Conservation (phyloP, 1,140 invertebrate species). For the Aphelinus certus region DNA sequence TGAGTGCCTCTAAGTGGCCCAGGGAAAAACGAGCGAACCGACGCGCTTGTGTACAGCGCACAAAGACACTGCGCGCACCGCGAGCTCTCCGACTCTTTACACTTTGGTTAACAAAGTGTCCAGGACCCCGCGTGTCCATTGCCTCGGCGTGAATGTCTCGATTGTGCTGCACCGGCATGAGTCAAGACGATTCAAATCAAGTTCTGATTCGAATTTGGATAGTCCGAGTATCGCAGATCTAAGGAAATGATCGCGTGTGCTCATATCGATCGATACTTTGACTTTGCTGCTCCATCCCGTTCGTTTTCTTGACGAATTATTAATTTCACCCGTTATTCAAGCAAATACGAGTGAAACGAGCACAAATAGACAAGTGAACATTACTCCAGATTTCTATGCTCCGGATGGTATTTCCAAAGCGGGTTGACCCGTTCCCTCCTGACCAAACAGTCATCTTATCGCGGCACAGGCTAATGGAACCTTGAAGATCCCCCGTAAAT, state of each 20-base stretch:
- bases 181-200: too few relatives aligned
- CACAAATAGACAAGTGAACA: neutral
- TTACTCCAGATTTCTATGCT: slow-evolving; percentile 24
- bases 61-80: neutral
- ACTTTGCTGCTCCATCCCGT: too few relatives aligned
- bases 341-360: neutral
- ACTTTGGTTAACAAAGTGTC: slow-evolving; percentile 24
- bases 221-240: too few relatives aligned
- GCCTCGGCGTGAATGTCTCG: neutral
- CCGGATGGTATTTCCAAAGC: slow-evolving; percentile 14
- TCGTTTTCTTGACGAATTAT: too few relatives aligned
- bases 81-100: slow-evolving; percentile 1
- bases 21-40: too few relatives aligned
- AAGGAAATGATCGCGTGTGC: neutral
- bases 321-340: too few relatives aligned
- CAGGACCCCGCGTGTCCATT: neutral
- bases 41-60: neutral
- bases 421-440: slow-evolving; percentile 30
- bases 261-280: neutral
- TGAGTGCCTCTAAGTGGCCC: slow-evolving; percentile 51
- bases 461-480: slow-evolving; percentile 44
- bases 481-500: slow-evolving; percentile 42
- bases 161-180: too few relatives aligned
- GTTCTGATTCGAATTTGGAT: too few relatives aligned
- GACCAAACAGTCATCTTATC: slow-evolving; percentile 40